phyloP scores from a whole-genome alignment of 1,140 invertebrate species.

The Uloborus diversus region DNA sequence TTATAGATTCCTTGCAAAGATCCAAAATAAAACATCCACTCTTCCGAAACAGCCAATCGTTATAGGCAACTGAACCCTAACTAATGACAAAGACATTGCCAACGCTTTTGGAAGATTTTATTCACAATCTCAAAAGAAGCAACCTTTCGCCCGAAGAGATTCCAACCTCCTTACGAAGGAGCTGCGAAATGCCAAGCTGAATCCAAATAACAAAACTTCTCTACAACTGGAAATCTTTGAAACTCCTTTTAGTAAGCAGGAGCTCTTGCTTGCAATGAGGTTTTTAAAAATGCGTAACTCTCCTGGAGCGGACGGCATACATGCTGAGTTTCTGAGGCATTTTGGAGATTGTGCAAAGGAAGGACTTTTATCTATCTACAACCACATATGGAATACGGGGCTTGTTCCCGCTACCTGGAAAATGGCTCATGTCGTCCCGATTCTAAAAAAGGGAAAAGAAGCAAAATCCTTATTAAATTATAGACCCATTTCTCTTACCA shows the following conservation, averaged over 20 bases:
- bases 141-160: background rate
- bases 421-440: background rate
- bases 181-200: background rate
- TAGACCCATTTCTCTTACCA: constrained; percentile 23
- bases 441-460: background rate
- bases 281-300: background rate
- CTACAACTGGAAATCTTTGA: background rate
- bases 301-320: background rate
- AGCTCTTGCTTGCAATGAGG: background rate
- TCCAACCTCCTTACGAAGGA: background rate
- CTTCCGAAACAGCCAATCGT: background rate
- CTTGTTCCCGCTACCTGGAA: background rate
- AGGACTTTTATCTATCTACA: background rate
- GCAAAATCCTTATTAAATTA: background rate
- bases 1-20: background rate
- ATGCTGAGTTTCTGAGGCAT: background rate
- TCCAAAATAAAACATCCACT: too few species aligned
- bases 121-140: background rate
- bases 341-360: background rate
- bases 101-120: background rate
- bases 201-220: background rate
- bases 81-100: background rate
- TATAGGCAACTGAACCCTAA: background rate
- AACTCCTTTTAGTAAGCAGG: background rate
- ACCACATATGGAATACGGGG: background rate